Conservation (phyloP, 2,797 vertebrate species). For the Rhinella marina region DNA sequence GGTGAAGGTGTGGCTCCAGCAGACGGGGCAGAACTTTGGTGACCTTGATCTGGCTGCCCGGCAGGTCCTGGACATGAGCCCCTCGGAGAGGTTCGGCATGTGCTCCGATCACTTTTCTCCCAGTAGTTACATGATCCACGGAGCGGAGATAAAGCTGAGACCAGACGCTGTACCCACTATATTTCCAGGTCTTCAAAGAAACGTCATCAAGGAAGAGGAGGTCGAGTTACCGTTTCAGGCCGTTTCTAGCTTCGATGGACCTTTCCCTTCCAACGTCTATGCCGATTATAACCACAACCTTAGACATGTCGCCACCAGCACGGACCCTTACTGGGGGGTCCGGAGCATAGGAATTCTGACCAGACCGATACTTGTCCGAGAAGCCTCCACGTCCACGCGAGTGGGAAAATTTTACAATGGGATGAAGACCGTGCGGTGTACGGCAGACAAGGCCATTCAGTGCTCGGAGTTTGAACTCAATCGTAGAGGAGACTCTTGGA, state of each 20-base stretch:
- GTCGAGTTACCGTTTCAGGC: neutral
- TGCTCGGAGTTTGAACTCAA: slow-evolving; percentile 13
- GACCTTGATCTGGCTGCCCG: neutral
- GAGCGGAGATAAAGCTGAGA: neutral
- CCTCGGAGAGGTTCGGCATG: neutral
- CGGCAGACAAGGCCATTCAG: slow-evolving; percentile 8
- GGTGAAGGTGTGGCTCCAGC: slow-evolving; percentile 13
- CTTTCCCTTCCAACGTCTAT: neutral
- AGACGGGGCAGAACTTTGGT: slow-evolving; percentile 6
- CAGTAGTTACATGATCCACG: neutral
- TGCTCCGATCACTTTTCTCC: slow-evolving; percentile 21
- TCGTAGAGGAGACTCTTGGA: neutral
- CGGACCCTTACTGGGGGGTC: neutral
- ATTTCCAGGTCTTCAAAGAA: neutral
- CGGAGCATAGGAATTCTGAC: slow-evolving; percentile 9
- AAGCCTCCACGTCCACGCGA: slow-evolving; percentile 5
- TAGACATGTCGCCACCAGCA: slow-evolving; percentile 10
- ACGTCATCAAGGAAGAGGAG: neutral
- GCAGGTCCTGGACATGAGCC: slow-evolving; percentile 6
- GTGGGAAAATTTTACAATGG: neutral
- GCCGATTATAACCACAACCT: neutral
- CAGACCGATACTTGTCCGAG: neutral
- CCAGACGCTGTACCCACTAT: slow-evolving; percentile 6
- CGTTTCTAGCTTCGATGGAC: neutral
- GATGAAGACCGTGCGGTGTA: neutral